A percentile compares a stretch with the other conserved stretches of the same genome.
phyloP scores from a whole-genome alignment of 2,797 vertebrate species.

The Sibirionetta formosa region DNA sequence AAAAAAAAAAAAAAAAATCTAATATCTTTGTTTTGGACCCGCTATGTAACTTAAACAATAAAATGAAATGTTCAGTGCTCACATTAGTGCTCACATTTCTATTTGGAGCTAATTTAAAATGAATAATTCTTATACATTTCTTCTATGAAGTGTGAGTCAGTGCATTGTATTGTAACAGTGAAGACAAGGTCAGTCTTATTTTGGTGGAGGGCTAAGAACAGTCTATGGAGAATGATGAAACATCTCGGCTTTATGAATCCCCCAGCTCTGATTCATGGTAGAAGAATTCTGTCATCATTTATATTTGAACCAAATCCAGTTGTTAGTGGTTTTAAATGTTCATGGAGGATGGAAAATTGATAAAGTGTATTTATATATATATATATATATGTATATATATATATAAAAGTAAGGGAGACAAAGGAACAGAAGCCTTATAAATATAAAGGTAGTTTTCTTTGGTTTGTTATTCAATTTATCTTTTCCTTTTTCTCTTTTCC shows the following conservation, averaged over 20 bases:
- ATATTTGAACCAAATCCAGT: not conserved
- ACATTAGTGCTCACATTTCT: rapidly evolving
- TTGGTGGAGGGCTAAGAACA: not conserved
- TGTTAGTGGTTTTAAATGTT: not conserved
- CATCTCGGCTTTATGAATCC: rapidly evolving
- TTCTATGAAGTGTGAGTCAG: not conserved
- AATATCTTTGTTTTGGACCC: rapidly evolving
- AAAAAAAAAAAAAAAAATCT: rapidly evolving
- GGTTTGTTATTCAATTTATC: rapidly evolving
- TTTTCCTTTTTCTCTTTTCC: not conserved
- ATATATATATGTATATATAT: no score
- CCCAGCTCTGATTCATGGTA: not conserved
- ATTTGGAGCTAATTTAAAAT: not conserved
- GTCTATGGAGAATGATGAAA: not conserved
- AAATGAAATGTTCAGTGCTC: not conserved
- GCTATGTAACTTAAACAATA: not conserved
- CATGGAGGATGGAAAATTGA: rapidly evolving
- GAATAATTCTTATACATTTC: not conserved
- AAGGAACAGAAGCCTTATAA: not conserved
- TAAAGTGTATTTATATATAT: not conserved
- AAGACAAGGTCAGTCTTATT: not conserved
- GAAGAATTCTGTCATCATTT: not conserved
- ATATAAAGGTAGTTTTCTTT: not conserved
- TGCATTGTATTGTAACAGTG: not conserved
- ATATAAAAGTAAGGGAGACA: not conserved